Conservation (phyloP, 92 coral and sea anemone species). For the Bergia puertoricense region DNA sequence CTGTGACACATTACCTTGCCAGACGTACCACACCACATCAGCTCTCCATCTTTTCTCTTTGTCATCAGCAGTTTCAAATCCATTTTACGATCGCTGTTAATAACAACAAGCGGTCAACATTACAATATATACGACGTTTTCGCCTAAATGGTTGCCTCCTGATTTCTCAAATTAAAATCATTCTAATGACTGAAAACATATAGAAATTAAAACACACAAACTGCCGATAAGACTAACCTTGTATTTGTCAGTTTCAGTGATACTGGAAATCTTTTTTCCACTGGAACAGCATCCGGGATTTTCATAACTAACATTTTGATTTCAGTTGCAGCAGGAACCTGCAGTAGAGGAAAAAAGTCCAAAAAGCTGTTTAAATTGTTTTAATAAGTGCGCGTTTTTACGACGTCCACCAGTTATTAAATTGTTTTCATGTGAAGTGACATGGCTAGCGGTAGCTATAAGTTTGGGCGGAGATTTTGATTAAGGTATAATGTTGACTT, state of each 20-base stretch:
- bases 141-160: constrained; percentile 18
- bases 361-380: neutral
- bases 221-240: constrained; percentile 58
- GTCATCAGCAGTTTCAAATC: constrained; percentile 89
- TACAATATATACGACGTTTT: neutral
- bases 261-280: constrained; percentile 87
- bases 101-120: neutral
- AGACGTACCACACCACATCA: constrained; percentile 99
- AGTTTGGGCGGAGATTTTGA: too few relatives aligned
- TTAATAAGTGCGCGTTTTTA: neutral
- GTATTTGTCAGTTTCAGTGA: constrained; percentile 76
- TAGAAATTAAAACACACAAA: neutral
- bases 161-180: neutral
- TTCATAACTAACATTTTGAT: constrained; percentile 71
- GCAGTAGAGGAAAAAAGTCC: neutral
- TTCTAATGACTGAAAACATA: neutral
- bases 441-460: neutral
- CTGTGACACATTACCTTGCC: constrained; percentile 71
- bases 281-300: constrained; percentile 96
- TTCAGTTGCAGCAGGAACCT: constrained; percentile 84
- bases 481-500: too few relatives aligned
- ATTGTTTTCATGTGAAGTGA: neutral
- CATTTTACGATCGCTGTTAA: constrained; percentile 87
- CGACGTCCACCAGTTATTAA: neutral
- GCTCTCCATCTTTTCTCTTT: constrained; percentile 93